A percentile compares a stretch with the other conserved stretches of the same genome.
phyloP scores from a whole-genome alignment of 2,797 vertebrate genomes.

The Ciconia nigra region DNA sequence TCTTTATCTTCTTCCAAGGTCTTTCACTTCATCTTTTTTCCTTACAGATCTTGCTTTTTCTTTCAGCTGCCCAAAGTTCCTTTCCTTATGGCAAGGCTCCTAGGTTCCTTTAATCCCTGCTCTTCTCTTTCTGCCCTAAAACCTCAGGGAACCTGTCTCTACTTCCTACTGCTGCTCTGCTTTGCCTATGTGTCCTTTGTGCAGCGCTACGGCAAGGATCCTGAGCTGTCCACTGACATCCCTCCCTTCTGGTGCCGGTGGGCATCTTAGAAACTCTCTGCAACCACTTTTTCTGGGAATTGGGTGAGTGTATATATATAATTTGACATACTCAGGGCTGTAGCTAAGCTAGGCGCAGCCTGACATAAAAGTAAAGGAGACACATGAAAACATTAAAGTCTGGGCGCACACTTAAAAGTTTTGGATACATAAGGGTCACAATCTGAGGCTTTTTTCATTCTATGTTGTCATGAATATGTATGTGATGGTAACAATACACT shows the following conservation, averaged over 20 bases:
- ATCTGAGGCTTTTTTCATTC: neutral
- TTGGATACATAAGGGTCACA: neutral
- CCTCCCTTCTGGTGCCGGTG: neutral
- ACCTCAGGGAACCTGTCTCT: neutral
- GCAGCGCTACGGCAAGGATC: neutral
- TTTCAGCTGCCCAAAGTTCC: neutral
- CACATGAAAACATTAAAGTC: neutral
- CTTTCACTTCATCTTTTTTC: neutral
- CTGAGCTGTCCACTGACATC: neutral
- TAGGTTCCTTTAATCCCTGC: neutral
- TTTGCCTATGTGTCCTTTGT: neutral
- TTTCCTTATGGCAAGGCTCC: neutral
- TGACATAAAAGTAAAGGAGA: neutral
- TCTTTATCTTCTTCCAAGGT: neutral
- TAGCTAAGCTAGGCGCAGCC: neutral
- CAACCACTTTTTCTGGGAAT: neutral
- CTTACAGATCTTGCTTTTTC: neutral
- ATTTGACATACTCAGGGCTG: neutral
- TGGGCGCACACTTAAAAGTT: neutral
- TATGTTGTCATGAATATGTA: neutral
- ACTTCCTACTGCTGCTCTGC: neutral
- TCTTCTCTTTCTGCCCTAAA: neutral
- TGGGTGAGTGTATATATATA: neutral
- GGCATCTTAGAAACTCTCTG: neutral
- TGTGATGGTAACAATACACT: neutral